Base-by-base conservation (phyloP, 2,797 vertebrate genomes). In the Sebastes matsubarae region DNA sequence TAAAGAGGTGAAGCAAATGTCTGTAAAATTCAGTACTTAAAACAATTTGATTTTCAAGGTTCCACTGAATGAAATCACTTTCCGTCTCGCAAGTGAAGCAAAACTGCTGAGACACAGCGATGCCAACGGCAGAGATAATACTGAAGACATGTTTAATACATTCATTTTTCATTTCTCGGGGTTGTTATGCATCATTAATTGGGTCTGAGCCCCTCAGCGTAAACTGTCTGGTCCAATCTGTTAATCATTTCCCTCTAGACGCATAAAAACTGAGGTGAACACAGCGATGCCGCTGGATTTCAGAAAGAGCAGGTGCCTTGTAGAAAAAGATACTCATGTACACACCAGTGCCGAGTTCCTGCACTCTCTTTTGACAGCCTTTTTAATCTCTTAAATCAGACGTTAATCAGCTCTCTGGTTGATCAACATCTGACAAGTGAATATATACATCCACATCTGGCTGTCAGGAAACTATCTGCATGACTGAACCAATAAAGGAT, bases 131-230 rank as follows among this genome's bases (percentile, higher is more conserved):
- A 86, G 64, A 68, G 69, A 83, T 72, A 50, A 85, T 59, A 71
- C 70, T 74, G 29, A 59, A 67, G 65, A 81, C 77, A 82, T 82
- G 52, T 85, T 86, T 80, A 75, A 88, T 80, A 67, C 71, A 83
- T 89, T 80, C 8, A 79, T 87, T 86, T 86, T 83, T 88, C 68
- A 90, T 91, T 89, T 86, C 81, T 74, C 69, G 70, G 57, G 68
- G 24, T 55, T 81, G 64, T 77, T 78, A 79, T 83, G 85, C 85
- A 88, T 89, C 86, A 90, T 91, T 88, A 84, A 89, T 84, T 75
- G 58, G 76, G 75, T 77, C 80, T 70, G 71, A 88, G 80, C 75
- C 87, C 83, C 72, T 89, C 50, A 80, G 87, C 68, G 5, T 75
- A 79, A 88, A 88, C 84, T 88, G 78, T 84, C 84, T 86, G 72